Evolutionary conservation across 2,888 invertebrate species (phyloP).

Genomic region (Allolobophora icterica): DNA sequence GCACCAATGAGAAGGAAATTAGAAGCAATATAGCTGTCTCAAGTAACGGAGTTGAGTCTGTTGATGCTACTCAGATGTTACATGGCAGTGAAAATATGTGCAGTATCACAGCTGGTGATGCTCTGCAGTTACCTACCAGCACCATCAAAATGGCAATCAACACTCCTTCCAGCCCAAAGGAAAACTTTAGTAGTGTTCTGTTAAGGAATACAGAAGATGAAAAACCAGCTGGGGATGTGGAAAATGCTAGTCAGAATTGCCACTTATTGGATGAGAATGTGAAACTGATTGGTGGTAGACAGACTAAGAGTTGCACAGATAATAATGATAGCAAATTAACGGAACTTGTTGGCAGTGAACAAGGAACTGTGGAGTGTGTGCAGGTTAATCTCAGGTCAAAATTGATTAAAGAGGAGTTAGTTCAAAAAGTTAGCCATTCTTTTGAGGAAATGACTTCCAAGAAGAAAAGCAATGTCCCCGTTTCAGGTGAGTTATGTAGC

Average conservation of each 20-base stretch:
- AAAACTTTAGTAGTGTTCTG: not conserved
- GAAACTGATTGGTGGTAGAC: not conserved
- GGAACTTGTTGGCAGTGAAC: not conserved
- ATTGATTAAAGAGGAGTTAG: not conserved
- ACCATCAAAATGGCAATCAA: not conserved
- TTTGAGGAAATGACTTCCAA: not conserved
- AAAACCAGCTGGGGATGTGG: not conserved
- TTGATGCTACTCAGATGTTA: not conserved
- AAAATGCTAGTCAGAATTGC: not conserved
- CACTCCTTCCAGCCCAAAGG: not conserved
- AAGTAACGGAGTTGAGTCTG: not conserved
- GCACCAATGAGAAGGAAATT: not conserved
- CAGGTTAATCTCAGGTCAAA: slow-evolving; percentile 13
- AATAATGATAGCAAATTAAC: not conserved
- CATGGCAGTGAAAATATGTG: not conserved
- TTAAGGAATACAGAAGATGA: not conserved
- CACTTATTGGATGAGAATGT: not conserved
- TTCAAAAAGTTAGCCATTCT: not conserved
- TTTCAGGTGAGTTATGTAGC: not conserved
- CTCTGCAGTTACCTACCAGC: not conserved
- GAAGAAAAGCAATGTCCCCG: not conserved
- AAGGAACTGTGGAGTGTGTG: not conserved
- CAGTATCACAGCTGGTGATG: not conserved
- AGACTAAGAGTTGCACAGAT: not conserved
- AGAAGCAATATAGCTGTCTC: not conserved